Conservation (phyloP, 2,113 vertebrate genomes). For the Azemiops feae region DNA sequence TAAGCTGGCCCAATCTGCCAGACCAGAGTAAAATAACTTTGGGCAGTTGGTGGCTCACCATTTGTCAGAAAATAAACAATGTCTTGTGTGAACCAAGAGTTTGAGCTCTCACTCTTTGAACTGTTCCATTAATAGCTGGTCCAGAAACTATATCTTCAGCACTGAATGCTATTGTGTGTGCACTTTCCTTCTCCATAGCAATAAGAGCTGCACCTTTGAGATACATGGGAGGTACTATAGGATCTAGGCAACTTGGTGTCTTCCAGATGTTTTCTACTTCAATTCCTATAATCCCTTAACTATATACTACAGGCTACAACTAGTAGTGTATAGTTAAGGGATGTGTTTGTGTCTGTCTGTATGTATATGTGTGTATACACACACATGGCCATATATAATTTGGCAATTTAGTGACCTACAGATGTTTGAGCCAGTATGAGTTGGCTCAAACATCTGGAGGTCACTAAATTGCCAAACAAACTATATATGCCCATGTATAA, state of each 20-base stretch:
- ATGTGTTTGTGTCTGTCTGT: neutral
- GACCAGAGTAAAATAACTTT: neutral
- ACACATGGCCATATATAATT: neutral
- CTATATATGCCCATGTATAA: neutral
- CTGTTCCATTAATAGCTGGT: neutral
- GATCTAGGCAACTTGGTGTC: neutral
- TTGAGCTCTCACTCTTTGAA: neutral
- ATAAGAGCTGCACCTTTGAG: neutral
- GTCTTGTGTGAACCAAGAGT: neutral
- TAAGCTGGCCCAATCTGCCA: neutral
- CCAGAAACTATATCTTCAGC: neutral
- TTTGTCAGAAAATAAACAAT: neutral
- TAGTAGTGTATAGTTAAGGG: neutral
- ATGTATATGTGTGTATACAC: neutral
- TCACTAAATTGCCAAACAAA: neutral
- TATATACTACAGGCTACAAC: neutral
- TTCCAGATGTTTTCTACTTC: neutral
- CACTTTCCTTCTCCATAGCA: neutral
- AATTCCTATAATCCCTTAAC: neutral
- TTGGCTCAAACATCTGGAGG: neutral
- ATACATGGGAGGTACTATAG: neutral
- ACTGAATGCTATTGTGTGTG: neutral
- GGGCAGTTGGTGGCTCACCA: neutral
- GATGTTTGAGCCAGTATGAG: too few relatives aligned
- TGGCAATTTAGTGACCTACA: too few relatives aligned